These are phyloP conservation scores for Hydroisotoma schaefferi DNA, from an alignment of 2,888 invertebrate genomes.

Conservation along the genomic window DNA sequence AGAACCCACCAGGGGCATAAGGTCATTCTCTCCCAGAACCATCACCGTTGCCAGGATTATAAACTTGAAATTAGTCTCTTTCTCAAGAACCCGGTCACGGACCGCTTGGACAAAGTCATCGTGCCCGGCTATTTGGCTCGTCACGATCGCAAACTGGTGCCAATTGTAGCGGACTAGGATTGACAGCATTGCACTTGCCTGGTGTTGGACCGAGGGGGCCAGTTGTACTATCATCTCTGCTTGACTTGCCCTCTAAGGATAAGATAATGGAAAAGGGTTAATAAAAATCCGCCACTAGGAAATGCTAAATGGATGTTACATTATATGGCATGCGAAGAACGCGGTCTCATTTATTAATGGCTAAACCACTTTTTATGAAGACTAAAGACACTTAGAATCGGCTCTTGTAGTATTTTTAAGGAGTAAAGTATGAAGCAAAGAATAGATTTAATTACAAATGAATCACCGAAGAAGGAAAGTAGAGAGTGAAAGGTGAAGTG, in stretches of 20 bases:
- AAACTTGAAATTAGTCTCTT: slow-evolving; percentile 62
- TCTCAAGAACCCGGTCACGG: slow-evolving; percentile 76
- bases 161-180: slow-evolving; percentile 93
- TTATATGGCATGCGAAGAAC: background rate
- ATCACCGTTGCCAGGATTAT: slow-evolving; percentile 66
- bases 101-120: slow-evolving; percentile 94
- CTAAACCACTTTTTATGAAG: background rate
- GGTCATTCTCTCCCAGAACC: slow-evolving; percentile 70
- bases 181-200: slow-evolving; percentile 92
- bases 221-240: slow-evolving; percentile 86
- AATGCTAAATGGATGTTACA: too few relatives aligned
- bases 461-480: too few relatives aligned
- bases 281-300: background rate
- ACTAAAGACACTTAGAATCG: too few relatives aligned
- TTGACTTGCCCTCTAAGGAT: slow-evolving; percentile 54
- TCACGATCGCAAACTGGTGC: slow-evolving; percentile 92
- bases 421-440: too few relatives aligned
- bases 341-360: background rate
- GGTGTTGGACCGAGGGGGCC: slow-evolving; percentile 94
- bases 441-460: too few relatives aligned
- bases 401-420: too few relatives aligned
- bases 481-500: too few relatives aligned
- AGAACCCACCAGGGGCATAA: slow-evolving; percentile 77
- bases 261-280: background rate
- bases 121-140: slow-evolving; percentile 88